phyloP scores from a whole-genome alignment of 2,888 invertebrate species.

The Poecilus cupreus region DNA sequence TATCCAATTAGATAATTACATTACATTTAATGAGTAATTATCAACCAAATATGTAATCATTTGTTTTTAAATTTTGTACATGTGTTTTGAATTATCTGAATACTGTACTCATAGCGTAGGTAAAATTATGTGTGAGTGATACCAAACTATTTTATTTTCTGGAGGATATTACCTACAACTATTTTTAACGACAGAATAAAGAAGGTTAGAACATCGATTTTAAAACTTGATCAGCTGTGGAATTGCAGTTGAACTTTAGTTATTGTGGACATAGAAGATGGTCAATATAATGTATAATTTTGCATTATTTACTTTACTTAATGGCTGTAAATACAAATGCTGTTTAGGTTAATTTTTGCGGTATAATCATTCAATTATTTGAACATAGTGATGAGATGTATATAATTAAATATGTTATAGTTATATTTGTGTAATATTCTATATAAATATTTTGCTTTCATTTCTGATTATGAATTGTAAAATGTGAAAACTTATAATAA shows the following conservation, averaged over 20 bases:
- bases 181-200: constrained; percentile 15
- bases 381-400: constrained; percentile 26
- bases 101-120: not conserved
- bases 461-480: constrained; percentile 55
- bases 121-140: not conserved
- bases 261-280: constrained; percentile 54
- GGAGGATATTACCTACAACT: not conserved
- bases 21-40: not conserved
- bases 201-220: constrained; percentile 32
- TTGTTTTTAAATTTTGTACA: not conserved
- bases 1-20: constrained; percentile 16
- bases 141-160: not conserved
- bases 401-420: constrained; percentile 55
- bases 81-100: constrained; percentile 21
- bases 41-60: constrained; percentile 10
- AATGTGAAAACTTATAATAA: constrained; percentile 58
- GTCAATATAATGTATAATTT: constrained; percentile 57
- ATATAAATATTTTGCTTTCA: constrained; percentile 48
- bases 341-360: not conserved
- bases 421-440: constrained; percentile 52
- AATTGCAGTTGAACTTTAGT: constrained; percentile 47
- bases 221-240: constrained; percentile 5
- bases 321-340: constrained; percentile 45
- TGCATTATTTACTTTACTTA: constrained; percentile 4
- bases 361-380: not conserved